A percentile compares a stretch with the other conserved stretches of the same genome.
Conservation (phyloP, 2,797 vertebrate genomes). For the Melanotaenia parkinsoni region DNA sequence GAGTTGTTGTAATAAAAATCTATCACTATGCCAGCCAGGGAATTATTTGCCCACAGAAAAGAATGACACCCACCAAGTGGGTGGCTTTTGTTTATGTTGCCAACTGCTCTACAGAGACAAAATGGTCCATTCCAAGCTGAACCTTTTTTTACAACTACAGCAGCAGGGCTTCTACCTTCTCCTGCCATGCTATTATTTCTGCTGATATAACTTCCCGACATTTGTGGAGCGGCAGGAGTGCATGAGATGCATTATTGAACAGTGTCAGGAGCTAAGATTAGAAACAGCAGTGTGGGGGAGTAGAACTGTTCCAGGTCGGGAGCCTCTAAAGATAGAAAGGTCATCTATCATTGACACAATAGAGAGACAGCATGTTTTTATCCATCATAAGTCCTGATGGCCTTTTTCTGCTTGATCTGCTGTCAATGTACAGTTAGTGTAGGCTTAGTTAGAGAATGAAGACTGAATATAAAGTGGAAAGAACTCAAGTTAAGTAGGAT, state of each 20-base stretch:
- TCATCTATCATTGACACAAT: constrained; percentile 65
- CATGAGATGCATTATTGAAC: constrained; percentile 81
- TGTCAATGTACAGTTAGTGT: constrained; percentile 14
- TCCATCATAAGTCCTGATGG: constrained; percentile 25
- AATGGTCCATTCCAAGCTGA: constrained; percentile 32
- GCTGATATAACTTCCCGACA: constrained; percentile 55
- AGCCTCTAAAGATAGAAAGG: constrained; percentile 81
- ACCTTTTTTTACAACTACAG: constrained; percentile 43
- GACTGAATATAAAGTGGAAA: constrained; percentile 15
- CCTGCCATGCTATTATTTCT: constrained; percentile 49
- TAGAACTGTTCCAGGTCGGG: constrained; percentile 44
- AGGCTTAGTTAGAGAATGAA: not conserved
- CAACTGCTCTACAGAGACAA: constrained; percentile 32
- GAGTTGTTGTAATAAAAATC: constrained; percentile 35
- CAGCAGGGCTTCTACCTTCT: constrained; percentile 20
- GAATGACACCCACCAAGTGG: constrained; percentile 41
- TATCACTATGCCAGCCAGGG: constrained; percentile 15
- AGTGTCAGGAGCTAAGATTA: constrained; percentile 79
- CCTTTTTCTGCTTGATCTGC: constrained; percentile 48
- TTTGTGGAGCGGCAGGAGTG: constrained; percentile 35
- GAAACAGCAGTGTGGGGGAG: constrained; percentile 58
- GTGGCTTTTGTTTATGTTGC: constrained; percentile 47
- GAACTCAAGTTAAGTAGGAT: constrained; percentile 42
- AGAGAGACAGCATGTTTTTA: constrained; percentile 59
- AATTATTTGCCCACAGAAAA: constrained; percentile 43